phyloP scores from a whole-genome alignment of 2,113 vertebrate genomes.

The Orthonyx spaldingii region DNA sequence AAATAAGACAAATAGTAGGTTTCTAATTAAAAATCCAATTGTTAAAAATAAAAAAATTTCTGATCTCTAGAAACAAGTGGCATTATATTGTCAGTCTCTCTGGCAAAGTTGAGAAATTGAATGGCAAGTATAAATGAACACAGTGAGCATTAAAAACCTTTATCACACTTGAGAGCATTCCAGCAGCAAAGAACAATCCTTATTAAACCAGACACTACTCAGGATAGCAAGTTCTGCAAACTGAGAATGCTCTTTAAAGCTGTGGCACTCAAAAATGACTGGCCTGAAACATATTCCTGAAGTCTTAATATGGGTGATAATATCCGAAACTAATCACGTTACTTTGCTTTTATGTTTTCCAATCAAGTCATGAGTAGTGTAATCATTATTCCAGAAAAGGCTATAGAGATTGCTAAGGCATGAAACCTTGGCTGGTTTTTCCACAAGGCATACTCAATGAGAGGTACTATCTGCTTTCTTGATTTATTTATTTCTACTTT shows the following conservation, averaged over 20 bases:
- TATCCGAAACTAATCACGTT: background rate
- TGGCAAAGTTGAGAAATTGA: background rate
- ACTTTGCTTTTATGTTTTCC: background rate
- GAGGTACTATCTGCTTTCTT: background rate
- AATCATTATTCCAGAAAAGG: background rate
- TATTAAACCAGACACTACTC: background rate
- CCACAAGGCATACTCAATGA: background rate
- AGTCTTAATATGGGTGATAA: background rate
- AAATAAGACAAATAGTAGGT: background rate
- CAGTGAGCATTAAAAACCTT: background rate
- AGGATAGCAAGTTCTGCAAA: background rate
- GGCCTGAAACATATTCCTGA: background rate
- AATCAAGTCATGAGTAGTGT: background rate
- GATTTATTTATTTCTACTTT: background rate
- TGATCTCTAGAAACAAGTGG: background rate
- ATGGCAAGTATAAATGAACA: background rate
- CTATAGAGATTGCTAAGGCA: background rate
- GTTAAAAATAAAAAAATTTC: background rate
- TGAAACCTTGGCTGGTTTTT: background rate
- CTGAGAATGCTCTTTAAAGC: background rate
- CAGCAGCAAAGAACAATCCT: background rate
- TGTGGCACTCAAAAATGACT: background rate
- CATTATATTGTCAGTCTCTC: background rate
- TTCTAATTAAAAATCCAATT: conserved; percentile 8
- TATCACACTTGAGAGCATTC: background rate